Percentiles rank a stretch among this genome's conserved stretches.
Conservation (phyloP, 2,888 invertebrate species). For the Drosophila subsilvestris region DNA sequence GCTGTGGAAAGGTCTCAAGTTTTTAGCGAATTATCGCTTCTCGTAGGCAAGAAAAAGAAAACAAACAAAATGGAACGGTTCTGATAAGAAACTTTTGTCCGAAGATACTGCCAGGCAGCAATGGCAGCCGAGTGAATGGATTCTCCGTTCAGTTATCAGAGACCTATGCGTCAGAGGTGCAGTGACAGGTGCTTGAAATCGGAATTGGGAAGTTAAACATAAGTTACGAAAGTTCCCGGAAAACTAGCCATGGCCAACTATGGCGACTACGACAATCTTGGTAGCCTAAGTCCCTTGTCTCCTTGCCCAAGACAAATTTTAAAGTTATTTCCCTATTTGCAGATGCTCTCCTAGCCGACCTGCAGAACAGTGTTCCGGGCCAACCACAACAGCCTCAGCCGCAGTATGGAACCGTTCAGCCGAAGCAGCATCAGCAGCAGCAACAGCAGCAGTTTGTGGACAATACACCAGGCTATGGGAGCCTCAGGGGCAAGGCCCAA, state of each 20-base stretch:
- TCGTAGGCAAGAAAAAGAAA: slow-evolving; percentile 30
- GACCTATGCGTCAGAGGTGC: slow-evolving; percentile 63
- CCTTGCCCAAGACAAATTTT: not conserved
- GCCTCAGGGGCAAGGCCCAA: slow-evolving; percentile 89
- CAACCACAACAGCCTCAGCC: slow-evolving; percentile 83
- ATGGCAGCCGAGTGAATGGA: slow-evolving; percentile 14
- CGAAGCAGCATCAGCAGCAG: slow-evolving; percentile 54
- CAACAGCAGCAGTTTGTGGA: slow-evolving; percentile 79
- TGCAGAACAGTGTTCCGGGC: slow-evolving; percentile 96
- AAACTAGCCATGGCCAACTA: slow-evolving; percentile 70
- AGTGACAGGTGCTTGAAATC: slow-evolving; percentile 20
- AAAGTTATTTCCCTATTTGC: not conserved
- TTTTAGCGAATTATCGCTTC: slow-evolving; percentile 18
- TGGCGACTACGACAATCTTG: slow-evolving; percentile 82
- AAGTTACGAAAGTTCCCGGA: slow-evolving; percentile 9
- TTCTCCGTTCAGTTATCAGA: slow-evolving; percentile 58
- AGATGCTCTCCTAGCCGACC: slow-evolving; percentile 98
- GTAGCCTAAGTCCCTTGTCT: slow-evolving; percentile 52
- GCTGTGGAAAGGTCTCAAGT: slow-evolving; percentile 19
- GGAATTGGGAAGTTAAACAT: slow-evolving; percentile 8
- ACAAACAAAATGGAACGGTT: slow-evolving; percentile 54
- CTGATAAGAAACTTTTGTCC: slow-evolving; percentile 57
- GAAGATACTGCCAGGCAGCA: slow-evolving; percentile 35
- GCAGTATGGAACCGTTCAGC: slow-evolving; percentile 62
- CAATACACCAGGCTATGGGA: slow-evolving; percentile 87